These are phyloP conservation scores for Sipha flava DNA, from an alignment of 1,140 invertebrate species.

Conservation along the genomic window DNA sequence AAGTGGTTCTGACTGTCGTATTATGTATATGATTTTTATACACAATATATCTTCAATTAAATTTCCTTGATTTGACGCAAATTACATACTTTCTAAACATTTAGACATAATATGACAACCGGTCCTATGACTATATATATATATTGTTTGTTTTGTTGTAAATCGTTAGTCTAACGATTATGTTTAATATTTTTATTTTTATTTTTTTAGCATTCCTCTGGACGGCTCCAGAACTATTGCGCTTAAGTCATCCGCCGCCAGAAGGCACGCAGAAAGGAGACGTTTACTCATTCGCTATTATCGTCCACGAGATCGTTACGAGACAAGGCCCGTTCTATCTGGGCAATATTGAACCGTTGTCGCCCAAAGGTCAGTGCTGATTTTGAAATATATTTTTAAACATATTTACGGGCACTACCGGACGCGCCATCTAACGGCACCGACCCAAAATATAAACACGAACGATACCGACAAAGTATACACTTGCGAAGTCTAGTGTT, in stretches of 20 bases:
- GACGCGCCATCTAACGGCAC: neutral
- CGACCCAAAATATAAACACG: neutral
- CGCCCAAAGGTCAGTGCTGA: conserved; percentile 56
- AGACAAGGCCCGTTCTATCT: conserved; percentile 81
- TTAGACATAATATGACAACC: too few relatives aligned
- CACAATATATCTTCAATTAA: too few relatives aligned
- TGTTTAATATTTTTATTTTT: neutral
- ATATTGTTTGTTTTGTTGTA: neutral
- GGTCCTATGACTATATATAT: too few relatives aligned
- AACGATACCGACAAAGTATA: neutral
- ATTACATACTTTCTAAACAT: too few relatives aligned
- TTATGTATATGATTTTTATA: too few relatives aligned
- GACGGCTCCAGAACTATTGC: conserved; percentile 85
- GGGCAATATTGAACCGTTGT: conserved; percentile 52
- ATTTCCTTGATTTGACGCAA: too few relatives aligned
- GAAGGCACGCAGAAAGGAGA: conserved; percentile 84
- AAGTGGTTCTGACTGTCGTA: too few relatives aligned
- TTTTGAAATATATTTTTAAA: too few relatives aligned
- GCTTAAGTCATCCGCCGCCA: conserved; percentile 56
- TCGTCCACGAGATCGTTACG: conserved; percentile 83
- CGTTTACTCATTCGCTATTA: conserved; percentile 91
- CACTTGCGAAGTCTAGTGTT: neutral
- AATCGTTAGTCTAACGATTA: neutral
- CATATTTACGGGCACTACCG: too few relatives aligned
- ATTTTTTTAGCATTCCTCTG: conserved; percentile 64